phyloP scores from a whole-genome alignment of 2,113 vertebrate genomes.

The Setophaga coronata region DNA sequence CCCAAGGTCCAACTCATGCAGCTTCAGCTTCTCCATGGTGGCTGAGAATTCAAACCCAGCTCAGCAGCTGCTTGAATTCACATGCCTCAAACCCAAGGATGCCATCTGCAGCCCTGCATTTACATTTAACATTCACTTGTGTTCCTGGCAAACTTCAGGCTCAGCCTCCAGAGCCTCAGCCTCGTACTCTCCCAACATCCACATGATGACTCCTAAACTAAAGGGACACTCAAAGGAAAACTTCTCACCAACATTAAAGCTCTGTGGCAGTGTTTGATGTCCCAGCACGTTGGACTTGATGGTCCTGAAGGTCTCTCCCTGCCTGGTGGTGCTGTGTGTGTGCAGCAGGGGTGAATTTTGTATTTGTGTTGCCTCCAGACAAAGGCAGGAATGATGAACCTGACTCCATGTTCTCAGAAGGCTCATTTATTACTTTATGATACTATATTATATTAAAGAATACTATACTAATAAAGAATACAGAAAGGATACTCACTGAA shows the following conservation, averaged over 20 bases:
- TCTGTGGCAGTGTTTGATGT: background rate
- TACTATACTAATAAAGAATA: no score
- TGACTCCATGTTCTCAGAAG: no score
- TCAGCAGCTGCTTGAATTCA: background rate
- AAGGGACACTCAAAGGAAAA: background rate
- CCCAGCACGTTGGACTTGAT: rapidly evolving
- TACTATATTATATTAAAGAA: no score
- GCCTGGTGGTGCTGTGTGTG: background rate
- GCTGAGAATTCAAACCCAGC: background rate
- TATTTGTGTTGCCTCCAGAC: no score
- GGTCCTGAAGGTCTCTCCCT: background rate
- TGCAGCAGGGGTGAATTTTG: background rate
- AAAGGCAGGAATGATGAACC: no score
- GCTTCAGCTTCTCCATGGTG: background rate
- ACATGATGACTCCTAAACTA: background rate
- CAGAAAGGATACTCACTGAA: no score
- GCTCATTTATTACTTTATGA: no score
- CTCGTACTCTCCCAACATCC: background rate
- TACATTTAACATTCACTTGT: background rate
- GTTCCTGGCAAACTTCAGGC: background rate
- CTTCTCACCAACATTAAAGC: rapidly evolving
- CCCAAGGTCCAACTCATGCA: background rate
- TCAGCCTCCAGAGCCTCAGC: background rate
- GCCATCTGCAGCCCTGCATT: conserved; percentile 30
- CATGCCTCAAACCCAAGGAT: background rate